Evolutionary conservation across 2,797 vertebrate genomes (phyloP).

Genomic region (Nothura maculosa): DNA sequence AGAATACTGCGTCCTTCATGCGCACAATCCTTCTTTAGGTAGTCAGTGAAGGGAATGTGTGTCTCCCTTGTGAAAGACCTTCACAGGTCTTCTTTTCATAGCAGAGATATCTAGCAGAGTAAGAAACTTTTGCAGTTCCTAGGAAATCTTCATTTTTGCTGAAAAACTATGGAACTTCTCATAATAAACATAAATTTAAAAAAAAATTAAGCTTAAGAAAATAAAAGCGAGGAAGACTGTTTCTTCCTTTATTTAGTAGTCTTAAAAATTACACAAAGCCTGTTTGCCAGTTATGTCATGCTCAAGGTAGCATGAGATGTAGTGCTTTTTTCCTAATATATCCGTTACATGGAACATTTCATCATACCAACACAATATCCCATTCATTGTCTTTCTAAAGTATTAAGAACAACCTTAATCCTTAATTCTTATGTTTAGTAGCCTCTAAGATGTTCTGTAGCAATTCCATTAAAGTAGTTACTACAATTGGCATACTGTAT

Average conservation of each 20-base stretch:
- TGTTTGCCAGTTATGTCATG: not conserved
- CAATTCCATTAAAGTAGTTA: not conserved
- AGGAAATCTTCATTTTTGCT: not conserved
- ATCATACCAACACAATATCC: not conserved
- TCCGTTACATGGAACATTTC: not conserved
- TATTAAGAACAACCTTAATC: not conserved
- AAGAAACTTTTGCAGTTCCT: not conserved
- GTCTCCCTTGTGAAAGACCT: not conserved
- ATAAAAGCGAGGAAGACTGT: not conserved
- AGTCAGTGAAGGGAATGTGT: not conserved
- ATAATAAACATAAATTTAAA: not conserved
- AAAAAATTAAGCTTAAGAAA: not conserved
- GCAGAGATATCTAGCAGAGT: not conserved
- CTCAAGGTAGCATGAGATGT: not conserved
- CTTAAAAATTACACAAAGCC: not conserved
- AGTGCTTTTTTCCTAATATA: not conserved
- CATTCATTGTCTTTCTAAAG: not conserved
- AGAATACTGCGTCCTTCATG: not conserved
- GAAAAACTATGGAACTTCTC: not conserved
- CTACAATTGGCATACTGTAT: not conserved
- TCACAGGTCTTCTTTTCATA: not conserved
- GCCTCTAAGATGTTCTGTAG: not conserved
- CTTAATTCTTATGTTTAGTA: not conserved
- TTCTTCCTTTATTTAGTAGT: not conserved
- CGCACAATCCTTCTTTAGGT: not conserved